Evolutionary conservation across 2,797 vertebrate species (phyloP), one percentile per base, ranked within the genome.

Genomic region (Chiloscyllium punctatum): DNA sequence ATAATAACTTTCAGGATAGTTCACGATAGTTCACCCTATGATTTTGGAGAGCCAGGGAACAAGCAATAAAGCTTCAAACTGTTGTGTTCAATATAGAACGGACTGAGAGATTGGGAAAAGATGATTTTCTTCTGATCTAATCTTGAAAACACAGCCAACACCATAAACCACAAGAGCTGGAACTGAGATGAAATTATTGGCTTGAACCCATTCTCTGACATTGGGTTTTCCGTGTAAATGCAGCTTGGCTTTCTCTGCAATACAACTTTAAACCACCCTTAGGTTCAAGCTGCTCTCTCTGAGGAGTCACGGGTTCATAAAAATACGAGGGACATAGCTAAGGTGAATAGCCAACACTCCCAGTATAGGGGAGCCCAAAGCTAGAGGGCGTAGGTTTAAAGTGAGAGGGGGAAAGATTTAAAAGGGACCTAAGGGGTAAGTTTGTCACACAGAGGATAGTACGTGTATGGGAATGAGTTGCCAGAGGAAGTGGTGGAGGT

Each of bases 111-210:
- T 33, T 90, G 87, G 53, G 53, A n/a, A 90, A 62, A 16, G 3
- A 13, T 18, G 86, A 11, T 87, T 51, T 13, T 6, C 3, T 51
- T 53, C 8, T 30, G 51, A 57, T 90, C 53, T 90, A 90, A 90
- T 90, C 53, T 57, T 62, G 25, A 27, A 15, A 16, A 30, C 30
- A 90, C 87, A 62, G 87, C 30, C 15, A 62, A 53, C 51, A 90
- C 11, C 53, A 33, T 62, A 33, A 33, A 62, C 87, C 53, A 88
- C 87, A 90, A n/a, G 1, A 57, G 53, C 51, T 33, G 33, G 53
- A 53, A 53, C 62, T 90, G 87, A 88, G 87, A 90, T 90, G 30
- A 90, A 53, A 90, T 90, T 90, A 90, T 90, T 5, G 3, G 87
- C 13, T 33, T 62, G 53, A 57, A 62, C 27, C 53, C 53, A 53